Percentiles rank a stretch among this genome's conserved stretches.
Conservation (phyloP, 2,113 vertebrate species). For the Nothocercus nigrocapillus region DNA sequence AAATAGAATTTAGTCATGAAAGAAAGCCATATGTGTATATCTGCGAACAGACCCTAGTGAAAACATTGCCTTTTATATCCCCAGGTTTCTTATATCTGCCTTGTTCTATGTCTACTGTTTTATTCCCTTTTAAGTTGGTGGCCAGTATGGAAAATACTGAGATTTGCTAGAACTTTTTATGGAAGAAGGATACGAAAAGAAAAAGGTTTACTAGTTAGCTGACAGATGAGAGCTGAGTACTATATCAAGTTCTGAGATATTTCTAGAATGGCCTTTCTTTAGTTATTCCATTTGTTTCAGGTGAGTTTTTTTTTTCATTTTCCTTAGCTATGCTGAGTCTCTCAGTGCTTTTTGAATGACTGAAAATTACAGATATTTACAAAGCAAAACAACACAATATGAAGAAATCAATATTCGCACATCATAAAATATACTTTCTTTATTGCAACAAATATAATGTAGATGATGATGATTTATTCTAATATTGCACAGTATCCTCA, state of each 20-base stretch:
- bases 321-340: neutral
- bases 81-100: neutral
- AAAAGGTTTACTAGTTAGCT: neutral
- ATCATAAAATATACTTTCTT: neutral
- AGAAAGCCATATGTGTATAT: neutral
- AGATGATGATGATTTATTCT: neutral
- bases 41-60: neutral
- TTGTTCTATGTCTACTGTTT: slow-evolving; percentile 33
- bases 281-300: neutral
- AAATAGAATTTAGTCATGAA: slow-evolving; percentile 69
- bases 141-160: slow-evolving; percentile 45
- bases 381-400: neutral
- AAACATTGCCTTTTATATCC: slow-evolving; percentile 33
- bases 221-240: neutral
- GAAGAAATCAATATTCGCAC: neutral
- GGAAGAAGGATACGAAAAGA: neutral
- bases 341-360: neutral
- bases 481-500: neutral
- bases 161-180: neutral
- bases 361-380: neutral
- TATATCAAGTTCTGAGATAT: neutral
- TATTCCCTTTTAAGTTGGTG: slow-evolving; percentile 59
- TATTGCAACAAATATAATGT: neutral
- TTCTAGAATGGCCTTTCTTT: neutral
- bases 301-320: neutral